Evolutionary conservation across 37 sponge, comb jelly and placozoan species (phyloP).

Genomic region (Haliclona indistincta): DNA sequence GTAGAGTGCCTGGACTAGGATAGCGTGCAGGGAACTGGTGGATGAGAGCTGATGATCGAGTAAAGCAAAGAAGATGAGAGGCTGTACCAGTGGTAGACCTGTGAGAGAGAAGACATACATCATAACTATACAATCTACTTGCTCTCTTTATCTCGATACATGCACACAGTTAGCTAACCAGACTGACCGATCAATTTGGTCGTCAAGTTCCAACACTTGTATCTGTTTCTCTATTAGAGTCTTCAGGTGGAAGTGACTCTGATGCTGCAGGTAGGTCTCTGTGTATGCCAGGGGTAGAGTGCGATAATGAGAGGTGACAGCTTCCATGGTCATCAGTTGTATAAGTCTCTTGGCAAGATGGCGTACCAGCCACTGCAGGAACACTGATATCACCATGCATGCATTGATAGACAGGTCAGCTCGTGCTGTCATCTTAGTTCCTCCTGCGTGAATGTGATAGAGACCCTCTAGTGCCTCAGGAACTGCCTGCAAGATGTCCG

Average conservation of each 20-base stretch:
- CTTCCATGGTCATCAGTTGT: slow-evolving; percentile 23
- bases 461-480: slow-evolving; percentile 29
- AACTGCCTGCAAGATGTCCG: slow-evolving; percentile 18
- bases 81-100: slow-evolving; percentile 25
- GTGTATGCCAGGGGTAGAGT: slow-evolving; percentile 44
- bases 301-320: slow-evolving; percentile 26
- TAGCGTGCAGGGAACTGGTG: slow-evolving; percentile 64
- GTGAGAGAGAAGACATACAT: background rate
- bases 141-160: background rate
- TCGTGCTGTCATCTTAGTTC: too few relatives aligned
- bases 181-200: background rate
- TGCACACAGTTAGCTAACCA: background rate
- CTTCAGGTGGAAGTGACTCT: slow-evolving; percentile 82
- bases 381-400: slow-evolving; percentile 38
- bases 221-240: slow-evolving; percentile 31
- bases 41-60: slow-evolving; percentile 63
- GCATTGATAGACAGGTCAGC: slow-evolving; percentile 31
- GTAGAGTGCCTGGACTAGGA: background rate
- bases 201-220: slow-evolving; percentile 1
- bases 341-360: slow-evolving; percentile 16
- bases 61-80: slow-evolving; percentile 74
- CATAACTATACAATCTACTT: background rate
- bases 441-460: slow-evolving; percentile 1
- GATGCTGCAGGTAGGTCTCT: slow-evolving; percentile 67
- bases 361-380: slow-evolving; percentile 22